Evolutionary conservation across 2,888 invertebrate species (phyloP).

Genomic region (Polyploca ridens): DNA sequence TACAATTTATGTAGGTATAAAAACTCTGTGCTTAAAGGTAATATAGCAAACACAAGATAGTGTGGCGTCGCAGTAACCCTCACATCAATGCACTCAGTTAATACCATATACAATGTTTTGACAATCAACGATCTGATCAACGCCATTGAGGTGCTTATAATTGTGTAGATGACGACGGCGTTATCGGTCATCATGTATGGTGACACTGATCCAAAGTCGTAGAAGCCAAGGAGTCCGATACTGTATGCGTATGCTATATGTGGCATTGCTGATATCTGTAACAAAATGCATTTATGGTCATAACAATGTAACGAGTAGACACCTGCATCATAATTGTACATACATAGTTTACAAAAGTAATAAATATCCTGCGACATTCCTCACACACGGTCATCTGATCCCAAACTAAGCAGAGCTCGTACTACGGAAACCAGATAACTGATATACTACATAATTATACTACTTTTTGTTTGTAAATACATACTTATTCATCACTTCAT

Average conservation of each 20-base stretch:
- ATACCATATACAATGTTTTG: slow-evolving; percentile 45
- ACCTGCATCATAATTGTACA: neutral
- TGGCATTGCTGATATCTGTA: slow-evolving; percentile 51
- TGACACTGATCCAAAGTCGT: slow-evolving; percentile 63
- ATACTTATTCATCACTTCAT: no score
- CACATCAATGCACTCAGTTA: slow-evolving; percentile 50
- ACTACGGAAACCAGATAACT: no score
- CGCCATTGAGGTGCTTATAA: slow-evolving; percentile 49
- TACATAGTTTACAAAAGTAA: no score
- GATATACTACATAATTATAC: no score
- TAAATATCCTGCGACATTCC: no score
- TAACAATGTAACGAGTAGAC: neutral
- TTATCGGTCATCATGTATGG: slow-evolving; percentile 66
- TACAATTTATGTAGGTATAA: slow-evolving; percentile 56
- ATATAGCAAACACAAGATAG: slow-evolving; percentile 55
- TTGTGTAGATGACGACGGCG: slow-evolving; percentile 57
- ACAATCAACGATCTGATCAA: slow-evolving; percentile 60
- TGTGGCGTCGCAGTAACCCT: slow-evolving; percentile 43
- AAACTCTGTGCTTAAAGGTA: slow-evolving; percentile 64
- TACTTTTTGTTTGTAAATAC: no score
- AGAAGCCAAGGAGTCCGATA: slow-evolving; percentile 63
- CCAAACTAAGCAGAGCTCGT: no score
- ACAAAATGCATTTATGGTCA: slow-evolving; percentile 30
- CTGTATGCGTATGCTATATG: slow-evolving; percentile 54
- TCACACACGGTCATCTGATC: no score